Conservation (phyloP, 2,888 invertebrate species). For the Aradus depressus region DNA sequence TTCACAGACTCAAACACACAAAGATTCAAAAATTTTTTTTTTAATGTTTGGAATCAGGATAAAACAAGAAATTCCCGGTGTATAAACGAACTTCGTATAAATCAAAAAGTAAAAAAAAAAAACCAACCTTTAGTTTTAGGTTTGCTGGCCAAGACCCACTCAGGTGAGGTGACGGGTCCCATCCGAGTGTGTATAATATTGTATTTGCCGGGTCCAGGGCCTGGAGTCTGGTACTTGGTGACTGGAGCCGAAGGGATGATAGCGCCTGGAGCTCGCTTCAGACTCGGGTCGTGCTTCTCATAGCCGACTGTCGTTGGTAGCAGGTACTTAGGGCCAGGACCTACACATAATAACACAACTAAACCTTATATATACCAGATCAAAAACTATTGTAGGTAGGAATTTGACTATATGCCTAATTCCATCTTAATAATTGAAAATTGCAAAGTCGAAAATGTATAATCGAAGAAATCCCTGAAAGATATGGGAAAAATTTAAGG, state of each 20-base stretch:
- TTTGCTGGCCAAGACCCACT: background rate
- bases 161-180: constrained; percentile 11
- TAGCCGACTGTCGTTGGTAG: constrained; percentile 19
- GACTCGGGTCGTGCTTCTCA: constrained; percentile 15
- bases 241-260: background rate
- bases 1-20: no score
- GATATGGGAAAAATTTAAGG: no score
- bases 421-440: no score
- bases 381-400: no score
- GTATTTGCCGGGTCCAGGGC: constrained; percentile 23
- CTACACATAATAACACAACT: no score
- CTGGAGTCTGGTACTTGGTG: background rate
- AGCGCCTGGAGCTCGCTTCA: constrained; percentile 9
- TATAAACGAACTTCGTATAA: background rate
- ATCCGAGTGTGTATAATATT: constrained; percentile 8
- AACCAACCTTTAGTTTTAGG: background rate
- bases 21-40: no score
- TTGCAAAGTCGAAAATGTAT: no score
- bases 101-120: background rate
- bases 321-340: constrained; percentile 16
- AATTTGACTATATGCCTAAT: no score
- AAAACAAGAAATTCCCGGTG: no score
- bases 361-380: no score
- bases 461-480: no score
- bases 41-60: no score